These are phyloP conservation scores for Merops nubicus DNA, from an alignment of 2,113 vertebrate species.

Conservation along the genomic window DNA sequence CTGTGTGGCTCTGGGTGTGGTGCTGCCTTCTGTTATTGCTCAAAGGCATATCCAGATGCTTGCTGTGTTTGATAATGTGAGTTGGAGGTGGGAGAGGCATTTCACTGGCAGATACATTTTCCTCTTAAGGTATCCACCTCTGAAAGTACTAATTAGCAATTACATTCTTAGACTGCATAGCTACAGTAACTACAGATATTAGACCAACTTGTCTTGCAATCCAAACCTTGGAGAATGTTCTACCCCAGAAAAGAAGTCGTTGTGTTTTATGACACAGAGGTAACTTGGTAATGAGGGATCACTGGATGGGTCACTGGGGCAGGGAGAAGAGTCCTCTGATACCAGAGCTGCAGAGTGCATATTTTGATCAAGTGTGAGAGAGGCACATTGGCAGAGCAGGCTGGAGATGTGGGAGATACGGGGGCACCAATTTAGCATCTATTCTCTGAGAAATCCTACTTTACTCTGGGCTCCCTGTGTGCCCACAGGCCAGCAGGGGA, in stretches of 20 bases:
- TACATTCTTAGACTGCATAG: background rate
- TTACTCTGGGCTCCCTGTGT: background rate
- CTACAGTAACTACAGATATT: background rate
- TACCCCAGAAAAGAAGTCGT: background rate
- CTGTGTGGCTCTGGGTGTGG: background rate
- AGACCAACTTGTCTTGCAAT: background rate
- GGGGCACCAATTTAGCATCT: background rate
- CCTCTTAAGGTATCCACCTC: background rate
- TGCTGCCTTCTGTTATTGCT: background rate
- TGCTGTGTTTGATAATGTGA: background rate
- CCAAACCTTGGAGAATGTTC: background rate
- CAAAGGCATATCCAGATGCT: background rate
- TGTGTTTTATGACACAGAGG: background rate
- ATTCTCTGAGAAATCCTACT: background rate
- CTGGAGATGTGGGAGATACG: background rate
- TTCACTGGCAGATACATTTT: background rate
- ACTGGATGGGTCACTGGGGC: background rate
- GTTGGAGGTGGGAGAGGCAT: background rate
- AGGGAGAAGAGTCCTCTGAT: background rate
- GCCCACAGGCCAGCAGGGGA: background rate
- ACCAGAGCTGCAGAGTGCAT: accelerated
- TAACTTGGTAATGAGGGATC: background rate
- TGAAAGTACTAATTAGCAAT: background rate
- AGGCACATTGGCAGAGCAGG: background rate
- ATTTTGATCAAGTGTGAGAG: background rate